Base-by-base conservation (phyloP, 2,113 vertebrate species). In the Aldabrachelys gigantea region DNA sequence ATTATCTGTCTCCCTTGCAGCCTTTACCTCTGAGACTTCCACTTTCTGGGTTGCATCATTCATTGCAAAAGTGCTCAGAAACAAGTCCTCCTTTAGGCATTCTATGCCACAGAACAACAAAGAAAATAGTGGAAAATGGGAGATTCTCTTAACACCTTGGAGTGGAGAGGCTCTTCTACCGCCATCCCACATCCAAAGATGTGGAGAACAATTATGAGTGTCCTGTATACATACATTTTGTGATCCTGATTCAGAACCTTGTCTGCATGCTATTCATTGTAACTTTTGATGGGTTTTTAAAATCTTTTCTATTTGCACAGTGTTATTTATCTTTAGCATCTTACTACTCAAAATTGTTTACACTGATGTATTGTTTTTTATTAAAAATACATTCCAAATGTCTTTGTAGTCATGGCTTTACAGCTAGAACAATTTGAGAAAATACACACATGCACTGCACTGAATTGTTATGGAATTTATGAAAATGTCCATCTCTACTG, bases 111-210 rank as follows among this genome's bases (percentile, higher is more conserved):
- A 0, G 27, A 24, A 31, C 69, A 72, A 31, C 52, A 91, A 38
- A 31, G 50, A 52, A 57, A 82, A 85, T 52, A 1, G 78, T 56
- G 54, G 22, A 25, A 56, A 56, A 56, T 56, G 50, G 22, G 38
- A 10, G 50, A 22, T 59, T 59, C 69, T 72, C 80, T 50, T 29
- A 62, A 17, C 82, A 27, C 1, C 4, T 44, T 80, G n/a, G 56
- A 75, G 35, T 27, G n/a, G 72, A 57, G 44, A 80, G 25, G 10
- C 38, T 8, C 10, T 38, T 75, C 3, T 54, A 87, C 21, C 80
- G 9, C 13, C 38, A 17, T 3, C 1, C 14, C 21, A 0, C 3
- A 49, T 50, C 24, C 31, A 31, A 1, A 19, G 11, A 38, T 2
- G 80, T 31, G 54, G 29, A 31, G 59, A 35, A 16, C 59, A 62